Conservation (phyloP, 2,797 vertebrate genomes). For the Oophaga sylvatica region DNA sequence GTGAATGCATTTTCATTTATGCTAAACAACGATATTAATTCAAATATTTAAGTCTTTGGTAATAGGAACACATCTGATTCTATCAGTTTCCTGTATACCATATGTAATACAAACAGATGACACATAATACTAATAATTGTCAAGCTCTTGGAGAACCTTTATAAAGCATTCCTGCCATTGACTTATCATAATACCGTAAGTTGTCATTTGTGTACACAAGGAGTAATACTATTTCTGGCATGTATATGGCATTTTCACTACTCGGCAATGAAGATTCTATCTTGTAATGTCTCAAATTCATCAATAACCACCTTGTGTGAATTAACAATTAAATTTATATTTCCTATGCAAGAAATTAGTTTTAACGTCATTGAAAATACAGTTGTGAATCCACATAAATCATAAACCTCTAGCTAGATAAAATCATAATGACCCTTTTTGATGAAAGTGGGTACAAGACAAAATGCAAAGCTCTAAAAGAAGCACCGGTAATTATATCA, state of each 20-base stretch:
- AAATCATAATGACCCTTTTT: background rate
- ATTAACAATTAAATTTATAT: background rate
- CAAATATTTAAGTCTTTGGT: background rate
- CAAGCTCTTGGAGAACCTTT: no score
- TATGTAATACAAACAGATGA: background rate
- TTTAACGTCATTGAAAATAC: background rate
- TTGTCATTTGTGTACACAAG: no score
- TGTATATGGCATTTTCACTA: no score
- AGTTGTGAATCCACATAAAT: background rate
- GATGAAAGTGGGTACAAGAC: background rate
- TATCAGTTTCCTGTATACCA: background rate
- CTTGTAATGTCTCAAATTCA: background rate
- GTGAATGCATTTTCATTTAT: constrained; percentile 17
- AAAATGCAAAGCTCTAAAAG: background rate
- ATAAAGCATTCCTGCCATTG: no score
- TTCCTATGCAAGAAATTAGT: no score
- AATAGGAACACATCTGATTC: background rate
- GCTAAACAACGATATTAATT: background rate
- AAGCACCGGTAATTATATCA: background rate
- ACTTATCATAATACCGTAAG: no score
- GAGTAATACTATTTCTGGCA: no score
- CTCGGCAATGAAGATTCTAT: background rate
- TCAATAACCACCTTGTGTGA: background rate
- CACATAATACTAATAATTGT: background rate
- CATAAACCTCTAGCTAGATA: background rate